A percentile compares a stretch with the other conserved stretches of the same genome.
Conservation (phyloP, 2,888 invertebrate genomes). For the Trissonchulus latispiculum region DNA sequence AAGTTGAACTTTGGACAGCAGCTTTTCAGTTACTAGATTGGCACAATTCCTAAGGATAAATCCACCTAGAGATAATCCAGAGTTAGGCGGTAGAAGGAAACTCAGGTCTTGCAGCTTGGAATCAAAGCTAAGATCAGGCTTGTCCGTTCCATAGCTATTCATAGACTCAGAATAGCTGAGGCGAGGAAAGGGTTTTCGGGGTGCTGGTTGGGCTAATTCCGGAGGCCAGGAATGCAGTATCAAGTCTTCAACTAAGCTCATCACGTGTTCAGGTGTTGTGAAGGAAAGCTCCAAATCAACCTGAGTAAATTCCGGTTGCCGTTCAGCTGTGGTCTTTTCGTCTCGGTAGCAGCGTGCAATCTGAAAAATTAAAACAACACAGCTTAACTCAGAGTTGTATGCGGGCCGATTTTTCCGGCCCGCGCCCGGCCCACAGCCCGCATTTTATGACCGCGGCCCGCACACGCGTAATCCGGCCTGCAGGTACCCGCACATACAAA, state of each 20-base stretch:
- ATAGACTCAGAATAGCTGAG: constrained; percentile 71
- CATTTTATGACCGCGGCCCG: no score
- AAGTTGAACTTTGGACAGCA: neutral
- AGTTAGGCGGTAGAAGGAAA: neutral
- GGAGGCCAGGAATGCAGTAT: constrained; percentile 62
- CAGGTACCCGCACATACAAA: no score
- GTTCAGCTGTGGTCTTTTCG: constrained; percentile 71
- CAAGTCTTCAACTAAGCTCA: constrained; percentile 68
- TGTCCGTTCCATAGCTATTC: constrained; percentile 76
- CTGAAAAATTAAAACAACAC: no score
- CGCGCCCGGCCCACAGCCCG: no score
- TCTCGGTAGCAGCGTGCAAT: constrained; percentile 74
- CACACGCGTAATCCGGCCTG: no score
- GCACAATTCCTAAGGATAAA: neutral
- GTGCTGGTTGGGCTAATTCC: constrained; percentile 40
- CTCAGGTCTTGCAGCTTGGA: constrained; percentile 52
- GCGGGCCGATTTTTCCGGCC: no score
- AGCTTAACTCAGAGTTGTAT: no score
- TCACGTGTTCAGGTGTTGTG: constrained; percentile 62
- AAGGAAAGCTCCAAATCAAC: constrained; percentile 94
- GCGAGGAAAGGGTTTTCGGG: constrained; percentile 59
- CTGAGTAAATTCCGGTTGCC: constrained; percentile 96
- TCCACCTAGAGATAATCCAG: neutral
- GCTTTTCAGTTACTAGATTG: neutral
- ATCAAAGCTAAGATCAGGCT: constrained; percentile 75